Evolutionary conservation across 1,140 invertebrate genomes (phyloP).

Genomic region (Cydia fagiglandana): DNA sequence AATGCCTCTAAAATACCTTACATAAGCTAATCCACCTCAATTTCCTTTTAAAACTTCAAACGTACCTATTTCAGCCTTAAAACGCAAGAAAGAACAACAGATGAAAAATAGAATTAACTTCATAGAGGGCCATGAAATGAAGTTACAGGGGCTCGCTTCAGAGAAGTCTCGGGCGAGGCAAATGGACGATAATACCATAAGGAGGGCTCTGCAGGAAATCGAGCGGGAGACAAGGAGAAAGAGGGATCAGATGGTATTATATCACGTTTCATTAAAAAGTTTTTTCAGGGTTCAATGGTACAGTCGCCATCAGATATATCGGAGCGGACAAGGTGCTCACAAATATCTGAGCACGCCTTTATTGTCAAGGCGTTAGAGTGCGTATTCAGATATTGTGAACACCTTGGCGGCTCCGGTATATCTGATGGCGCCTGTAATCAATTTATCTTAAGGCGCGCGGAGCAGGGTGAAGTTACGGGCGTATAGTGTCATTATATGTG

Average conservation of each 20-base stretch:
- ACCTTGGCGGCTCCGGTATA: no score
- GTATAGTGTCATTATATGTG: no score
- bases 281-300: conserved; percentile 11
- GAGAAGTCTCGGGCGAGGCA: conserved; percentile 54
- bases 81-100: conserved; percentile 64
- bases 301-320: no score
- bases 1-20: background rate
- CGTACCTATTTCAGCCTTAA: conserved; percentile 51
- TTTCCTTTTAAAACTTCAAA: conserved; percentile 28
- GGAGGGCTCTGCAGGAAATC: conserved; percentile 53
- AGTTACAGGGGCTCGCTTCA: conserved; percentile 45
- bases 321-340: no score
- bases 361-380: no score
- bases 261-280: conserved; percentile 7
- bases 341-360: no score
- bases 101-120: conserved; percentile 57
- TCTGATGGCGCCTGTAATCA: no score
- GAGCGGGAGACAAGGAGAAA: conserved; percentile 47
- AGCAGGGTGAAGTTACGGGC: no score
- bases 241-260: conserved; percentile 52
- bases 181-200: conserved; percentile 54
- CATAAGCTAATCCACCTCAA: background rate
- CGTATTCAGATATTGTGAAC: no score
- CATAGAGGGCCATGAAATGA: conserved; percentile 58
- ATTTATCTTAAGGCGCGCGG: no score